phyloP scores from a whole-genome alignment of 2,888 invertebrate genomes.

The Nemurella pictetii region DNA sequence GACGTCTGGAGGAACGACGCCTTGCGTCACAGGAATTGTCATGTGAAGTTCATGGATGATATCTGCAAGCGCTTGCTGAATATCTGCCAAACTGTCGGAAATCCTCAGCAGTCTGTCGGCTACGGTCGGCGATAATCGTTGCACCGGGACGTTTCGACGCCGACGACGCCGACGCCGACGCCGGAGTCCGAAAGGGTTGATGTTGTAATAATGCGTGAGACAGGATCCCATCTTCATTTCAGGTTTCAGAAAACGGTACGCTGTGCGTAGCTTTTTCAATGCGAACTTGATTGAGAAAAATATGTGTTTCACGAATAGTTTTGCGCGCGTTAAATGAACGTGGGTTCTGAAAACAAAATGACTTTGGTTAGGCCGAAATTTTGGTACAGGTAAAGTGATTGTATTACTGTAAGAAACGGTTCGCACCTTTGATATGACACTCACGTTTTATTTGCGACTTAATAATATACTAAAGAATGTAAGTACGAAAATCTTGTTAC shows the following conservation, averaged over 20 bases:
- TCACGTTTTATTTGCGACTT: no score
- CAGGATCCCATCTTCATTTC: conserved; percentile 16
- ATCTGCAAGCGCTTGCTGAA: not conserved
- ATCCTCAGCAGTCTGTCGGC: not conserved
- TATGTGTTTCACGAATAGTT: not conserved
- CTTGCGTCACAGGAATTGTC: not conserved
- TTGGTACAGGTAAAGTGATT: no score
- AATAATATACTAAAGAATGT: not conserved
- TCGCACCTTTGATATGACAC: no score
- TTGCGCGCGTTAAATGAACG: not conserved
- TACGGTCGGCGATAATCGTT: not conserved
- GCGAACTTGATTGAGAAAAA: not conserved
- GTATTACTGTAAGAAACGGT: no score
- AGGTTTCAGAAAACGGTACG: conserved; percentile 8
- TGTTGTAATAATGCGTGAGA: conserved; percentile 21
- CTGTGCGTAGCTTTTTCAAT: not conserved
- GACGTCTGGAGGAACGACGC: not conserved
- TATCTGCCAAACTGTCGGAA: not conserved
- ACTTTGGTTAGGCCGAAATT: no score
- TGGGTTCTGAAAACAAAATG: not conserved
- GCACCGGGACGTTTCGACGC: not conserved
- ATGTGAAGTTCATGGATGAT: not conserved
- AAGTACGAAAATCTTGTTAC: not conserved
- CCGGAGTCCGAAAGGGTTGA: not conserved
- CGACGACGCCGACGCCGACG: not conserved